phyloP scores from a whole-genome alignment of 1,140 invertebrate species.

The Ericerus pela region DNA sequence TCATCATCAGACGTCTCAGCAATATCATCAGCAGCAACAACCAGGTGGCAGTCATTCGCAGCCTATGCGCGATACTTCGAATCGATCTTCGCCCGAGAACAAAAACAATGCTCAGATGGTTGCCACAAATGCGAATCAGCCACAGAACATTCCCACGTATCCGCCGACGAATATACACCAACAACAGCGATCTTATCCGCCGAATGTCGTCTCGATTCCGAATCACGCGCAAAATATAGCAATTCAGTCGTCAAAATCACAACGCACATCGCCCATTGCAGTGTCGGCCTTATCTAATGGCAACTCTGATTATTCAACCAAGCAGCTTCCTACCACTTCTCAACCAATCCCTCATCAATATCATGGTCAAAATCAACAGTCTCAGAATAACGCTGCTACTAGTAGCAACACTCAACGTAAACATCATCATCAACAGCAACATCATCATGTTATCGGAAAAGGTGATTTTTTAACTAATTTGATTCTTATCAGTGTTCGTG shows the following conservation, averaged over 20 bases:
- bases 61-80: not conserved
- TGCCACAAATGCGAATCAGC: not conserved
- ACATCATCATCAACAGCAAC: not conserved
- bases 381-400: not conserved
- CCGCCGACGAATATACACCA: not conserved
- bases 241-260: not conserved
- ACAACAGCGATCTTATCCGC: not conserved
- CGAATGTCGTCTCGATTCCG: not conserved
- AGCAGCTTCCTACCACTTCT: not conserved
- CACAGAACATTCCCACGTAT: constrained; percentile 3
- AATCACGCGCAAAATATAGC: not conserved
- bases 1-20: not conserved
- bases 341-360: not conserved
- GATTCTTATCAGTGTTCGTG: too few species aligned
- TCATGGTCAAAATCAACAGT: not conserved
- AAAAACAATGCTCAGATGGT: not conserved
- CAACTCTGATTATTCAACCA: not conserved
- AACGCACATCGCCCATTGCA: not conserved
- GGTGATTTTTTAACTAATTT: too few species aligned
- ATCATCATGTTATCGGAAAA: too few species aligned
- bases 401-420: not conserved
- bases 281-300: not conserved
- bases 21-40: not conserved
- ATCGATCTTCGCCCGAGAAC: not conserved
- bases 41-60: not conserved